phyloP scores from a whole-genome alignment of 2,113 vertebrate genomes.

The Centropus bengalensis region DNA sequence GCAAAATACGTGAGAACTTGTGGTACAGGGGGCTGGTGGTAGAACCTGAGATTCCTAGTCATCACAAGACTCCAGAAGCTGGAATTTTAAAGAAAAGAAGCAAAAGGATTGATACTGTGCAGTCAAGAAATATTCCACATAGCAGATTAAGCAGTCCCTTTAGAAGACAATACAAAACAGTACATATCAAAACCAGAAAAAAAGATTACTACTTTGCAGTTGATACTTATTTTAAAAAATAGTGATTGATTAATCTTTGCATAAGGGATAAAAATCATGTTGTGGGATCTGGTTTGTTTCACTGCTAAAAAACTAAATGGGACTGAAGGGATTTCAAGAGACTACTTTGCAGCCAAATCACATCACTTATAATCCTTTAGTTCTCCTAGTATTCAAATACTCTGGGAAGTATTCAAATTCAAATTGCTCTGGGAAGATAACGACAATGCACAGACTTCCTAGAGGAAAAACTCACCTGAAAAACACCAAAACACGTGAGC shows the following conservation, averaged over 20 bases:
- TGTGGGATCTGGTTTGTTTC: background rate
- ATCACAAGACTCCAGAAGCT: background rate
- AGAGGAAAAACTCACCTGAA: background rate
- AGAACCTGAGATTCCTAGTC: background rate
- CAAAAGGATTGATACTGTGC: background rate
- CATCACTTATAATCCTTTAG: background rate
- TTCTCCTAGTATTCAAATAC: background rate
- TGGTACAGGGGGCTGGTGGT: fast-evolving
- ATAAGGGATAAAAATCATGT: background rate
- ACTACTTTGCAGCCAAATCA: background rate
- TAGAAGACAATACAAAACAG: background rate
- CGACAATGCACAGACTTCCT: background rate
- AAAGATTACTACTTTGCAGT: background rate
- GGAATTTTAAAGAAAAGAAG: background rate
- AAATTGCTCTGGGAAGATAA: background rate
- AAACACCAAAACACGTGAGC: background rate
- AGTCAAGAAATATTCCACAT: background rate
- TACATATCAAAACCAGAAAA: background rate
- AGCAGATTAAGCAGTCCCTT: background rate
- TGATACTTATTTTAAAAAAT: background rate
- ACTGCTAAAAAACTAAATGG: background rate
- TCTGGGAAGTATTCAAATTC: too few relatives aligned
- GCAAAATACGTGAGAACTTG: background rate
- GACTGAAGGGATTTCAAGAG: background rate
- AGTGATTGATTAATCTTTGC: background rate